Evolutionary conservation across 2,113 vertebrate species (phyloP).

Genomic region (Albula goreensis): DNA sequence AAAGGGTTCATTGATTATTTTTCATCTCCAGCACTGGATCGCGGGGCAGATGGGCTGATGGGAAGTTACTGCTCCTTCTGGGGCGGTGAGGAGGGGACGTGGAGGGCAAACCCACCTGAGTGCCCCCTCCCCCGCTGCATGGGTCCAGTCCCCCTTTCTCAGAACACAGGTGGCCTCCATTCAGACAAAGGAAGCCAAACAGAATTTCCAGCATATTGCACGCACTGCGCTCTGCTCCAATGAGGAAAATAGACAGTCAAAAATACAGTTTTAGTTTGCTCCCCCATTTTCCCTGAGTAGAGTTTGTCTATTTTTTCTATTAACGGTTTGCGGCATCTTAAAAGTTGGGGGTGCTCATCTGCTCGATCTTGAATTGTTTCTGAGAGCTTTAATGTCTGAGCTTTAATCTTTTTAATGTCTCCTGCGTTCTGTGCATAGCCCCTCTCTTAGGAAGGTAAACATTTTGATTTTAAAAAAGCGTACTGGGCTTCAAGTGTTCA

Average conservation of each 20-base stretch:
- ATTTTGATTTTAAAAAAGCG: slow-evolving; percentile 8
- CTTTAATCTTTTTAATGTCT: neutral
- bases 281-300: neutral
- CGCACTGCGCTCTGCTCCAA: slow-evolving; percentile 37
- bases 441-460: slow-evolving; percentile 22
- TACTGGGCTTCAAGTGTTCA: slow-evolving; percentile 9
- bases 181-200: slow-evolving; percentile 25
- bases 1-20: neutral
- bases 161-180: neutral
- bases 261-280: neutral
- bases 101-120: neutral
- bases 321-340: neutral
- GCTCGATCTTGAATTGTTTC: slow-evolving; percentile 12
- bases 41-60: neutral
- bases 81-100: neutral
- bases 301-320: neutral
- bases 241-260: slow-evolving; percentile 4
- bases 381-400: slow-evolving; percentile 11
- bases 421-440: neutral
- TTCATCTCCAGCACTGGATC: neutral
- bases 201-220: neutral
- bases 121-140: neutral
- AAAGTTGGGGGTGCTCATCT: neutral
- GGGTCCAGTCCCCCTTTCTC: neutral
- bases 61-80: neutral